Evolutionary conservation across 1,140 invertebrate species (phyloP).

Genomic region (Neomicropteryx cornuta): DNA sequence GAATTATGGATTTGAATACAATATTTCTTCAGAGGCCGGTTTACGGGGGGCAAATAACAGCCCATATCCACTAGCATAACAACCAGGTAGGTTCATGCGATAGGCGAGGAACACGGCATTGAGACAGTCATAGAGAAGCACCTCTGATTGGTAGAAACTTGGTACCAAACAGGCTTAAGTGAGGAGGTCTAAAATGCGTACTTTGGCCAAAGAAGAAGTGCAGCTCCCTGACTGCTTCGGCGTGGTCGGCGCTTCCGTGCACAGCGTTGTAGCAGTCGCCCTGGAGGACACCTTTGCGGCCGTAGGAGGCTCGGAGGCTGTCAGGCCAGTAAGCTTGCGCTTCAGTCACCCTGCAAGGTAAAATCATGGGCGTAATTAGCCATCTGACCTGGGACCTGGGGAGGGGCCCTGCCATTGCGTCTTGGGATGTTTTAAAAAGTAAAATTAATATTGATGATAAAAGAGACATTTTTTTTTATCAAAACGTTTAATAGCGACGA

Average conservation of each 20-base stretch:
- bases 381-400: too few species aligned
- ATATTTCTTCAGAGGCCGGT: too few species aligned
- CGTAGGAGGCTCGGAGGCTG: conserved; percentile 60
- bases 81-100: background rate
- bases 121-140: background rate
- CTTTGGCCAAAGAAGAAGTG: conserved; percentile 79
- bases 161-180: background rate
- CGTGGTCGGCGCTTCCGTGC: conserved; percentile 66
- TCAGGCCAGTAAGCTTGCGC: conserved; percentile 60
- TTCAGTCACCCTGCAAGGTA: conserved; percentile 38
- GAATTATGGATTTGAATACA: too few species aligned
- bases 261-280: conserved; percentile 61
- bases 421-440: too few species aligned
- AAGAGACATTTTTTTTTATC: conserved; percentile 1
- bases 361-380: too few species aligned
- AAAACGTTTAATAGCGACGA: too few species aligned
- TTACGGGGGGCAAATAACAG: too few species aligned
- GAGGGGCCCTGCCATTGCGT: too few species aligned
- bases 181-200: conserved; percentile 34
- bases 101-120: background rate
- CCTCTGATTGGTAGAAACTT: background rate
- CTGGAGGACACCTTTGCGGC: conserved; percentile 37
- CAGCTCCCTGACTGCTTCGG: conserved; percentile 71
- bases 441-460: too few species aligned
- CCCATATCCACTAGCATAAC: background rate